Percentiles rank a stretch among this genome's conserved stretches.
Evolutionary conservation across 2,113 vertebrate species (phyloP).

Genomic region (Scomber scombrus): DNA sequence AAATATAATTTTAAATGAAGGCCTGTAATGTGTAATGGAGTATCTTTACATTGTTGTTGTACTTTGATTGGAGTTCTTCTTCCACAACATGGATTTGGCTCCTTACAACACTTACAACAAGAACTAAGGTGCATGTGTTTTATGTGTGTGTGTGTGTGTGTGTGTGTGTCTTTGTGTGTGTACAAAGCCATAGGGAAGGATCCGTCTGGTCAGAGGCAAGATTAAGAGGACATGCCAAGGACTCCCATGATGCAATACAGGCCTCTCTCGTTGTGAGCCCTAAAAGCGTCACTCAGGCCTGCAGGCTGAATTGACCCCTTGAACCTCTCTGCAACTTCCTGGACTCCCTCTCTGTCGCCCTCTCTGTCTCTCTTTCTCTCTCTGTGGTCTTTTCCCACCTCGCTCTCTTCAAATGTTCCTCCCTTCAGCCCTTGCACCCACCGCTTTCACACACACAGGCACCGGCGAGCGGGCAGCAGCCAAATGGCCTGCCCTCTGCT

Average conservation of each 20-base stretch:
- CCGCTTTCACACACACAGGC: constrained; percentile 49
- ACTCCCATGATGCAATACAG: constrained; percentile 74
- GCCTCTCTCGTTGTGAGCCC: constrained; percentile 59
- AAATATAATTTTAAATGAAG: no score
- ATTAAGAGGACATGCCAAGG: constrained; percentile 80
- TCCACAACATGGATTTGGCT: background rate
- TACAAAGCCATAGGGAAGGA: constrained; percentile 62
- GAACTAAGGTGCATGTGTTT: constrained; percentile 55
- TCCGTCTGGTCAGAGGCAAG: constrained; percentile 70
- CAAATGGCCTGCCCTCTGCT: constrained; percentile 83
- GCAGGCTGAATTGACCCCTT: constrained; percentile 76
- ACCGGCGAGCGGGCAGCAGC: constrained; percentile 69
- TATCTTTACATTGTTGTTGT: no score
- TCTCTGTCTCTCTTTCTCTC: constrained; percentile 27
- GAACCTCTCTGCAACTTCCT: constrained; percentile 65
- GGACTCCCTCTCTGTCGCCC: constrained; percentile 21
- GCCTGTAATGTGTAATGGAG: no score
- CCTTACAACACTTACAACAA: constrained; percentile 44
- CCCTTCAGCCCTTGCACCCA: constrained; percentile 45
- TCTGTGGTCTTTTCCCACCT: constrained; percentile 56
- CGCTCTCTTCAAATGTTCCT: constrained; percentile 39
- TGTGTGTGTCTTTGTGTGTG: constrained; percentile 40
- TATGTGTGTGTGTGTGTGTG: constrained; percentile 17
- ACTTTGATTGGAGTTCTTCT: background rate
- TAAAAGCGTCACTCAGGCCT: constrained; percentile 62